Evolutionary conservation across 2,888 invertebrate species (phyloP).

Genomic region (Hecatera dysodea): DNA sequence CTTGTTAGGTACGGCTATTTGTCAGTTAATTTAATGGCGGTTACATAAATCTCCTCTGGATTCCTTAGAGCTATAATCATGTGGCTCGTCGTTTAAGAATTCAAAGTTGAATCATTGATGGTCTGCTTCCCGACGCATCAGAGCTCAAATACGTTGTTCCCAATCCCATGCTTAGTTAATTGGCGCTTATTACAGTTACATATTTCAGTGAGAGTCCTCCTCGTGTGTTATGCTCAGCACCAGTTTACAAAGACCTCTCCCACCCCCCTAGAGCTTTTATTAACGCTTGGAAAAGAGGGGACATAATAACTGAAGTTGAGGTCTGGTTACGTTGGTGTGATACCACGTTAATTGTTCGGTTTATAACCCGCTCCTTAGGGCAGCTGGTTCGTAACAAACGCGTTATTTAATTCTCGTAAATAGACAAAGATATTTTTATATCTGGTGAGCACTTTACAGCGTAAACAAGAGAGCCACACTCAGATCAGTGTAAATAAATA

Average conservation of each 20-base stretch:
- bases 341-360: slow-evolving; percentile 87
- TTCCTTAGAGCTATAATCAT: slow-evolving; percentile 45
- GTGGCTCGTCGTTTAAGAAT: slow-evolving; percentile 40
- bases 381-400: slow-evolving; percentile 88
- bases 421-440: slow-evolving; percentile 90
- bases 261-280: slow-evolving; percentile 62
- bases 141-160: slow-evolving; percentile 79
- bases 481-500: slow-evolving; percentile 88
- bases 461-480: slow-evolving; percentile 85
- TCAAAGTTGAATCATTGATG: slow-evolving; percentile 65
- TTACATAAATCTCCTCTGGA: slow-evolving; percentile 35
- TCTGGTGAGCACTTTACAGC: slow-evolving; percentile 83
- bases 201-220: slow-evolving; percentile 78
- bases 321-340: slow-evolving; percentile 76
- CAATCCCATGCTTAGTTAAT: slow-evolving; percentile 87
- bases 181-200: slow-evolving; percentile 88
- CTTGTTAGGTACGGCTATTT: slow-evolving; percentile 37
- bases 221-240: slow-evolving; percentile 78
- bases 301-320: slow-evolving; percentile 71
- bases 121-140: slow-evolving; percentile 71
- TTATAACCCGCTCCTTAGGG: slow-evolving; percentile 88
- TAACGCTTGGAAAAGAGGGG: slow-evolving; percentile 56
- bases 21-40: slow-evolving; percentile 32
- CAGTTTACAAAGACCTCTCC: slow-evolving; percentile 73
- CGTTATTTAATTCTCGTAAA: slow-evolving; percentile 89